Conservation (phyloP, 2,797 vertebrate genomes). For the Rhynchonycteris naso region DNA sequence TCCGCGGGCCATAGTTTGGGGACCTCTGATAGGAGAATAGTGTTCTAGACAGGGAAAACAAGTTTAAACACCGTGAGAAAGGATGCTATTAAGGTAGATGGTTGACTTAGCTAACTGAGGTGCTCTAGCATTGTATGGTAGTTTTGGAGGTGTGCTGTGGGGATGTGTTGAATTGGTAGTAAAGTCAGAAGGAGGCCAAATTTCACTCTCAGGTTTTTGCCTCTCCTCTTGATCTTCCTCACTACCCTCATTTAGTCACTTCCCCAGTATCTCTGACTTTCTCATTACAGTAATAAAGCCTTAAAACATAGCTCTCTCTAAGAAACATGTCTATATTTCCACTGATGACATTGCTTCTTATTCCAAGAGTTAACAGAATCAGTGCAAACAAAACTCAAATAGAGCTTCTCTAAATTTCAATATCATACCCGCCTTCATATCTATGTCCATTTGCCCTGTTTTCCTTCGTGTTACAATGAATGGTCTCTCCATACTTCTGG, state of each 20-base stretch:
- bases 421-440: too few species aligned
- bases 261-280: too few species aligned
- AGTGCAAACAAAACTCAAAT: not conserved
- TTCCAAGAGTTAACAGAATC: not conserved
- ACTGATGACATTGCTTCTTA: not conserved
- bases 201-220: not conserved
- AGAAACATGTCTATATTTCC: not conserved
- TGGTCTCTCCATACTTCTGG: not conserved
- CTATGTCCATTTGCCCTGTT: not conserved
- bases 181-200: not conserved
- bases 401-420: not conserved
- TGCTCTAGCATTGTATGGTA: not conserved
- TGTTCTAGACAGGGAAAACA: not conserved
- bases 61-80: not conserved
- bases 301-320: not conserved
- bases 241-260: not conserved
- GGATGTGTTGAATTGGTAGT: not conserved
- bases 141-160: not conserved
- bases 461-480: not conserved
- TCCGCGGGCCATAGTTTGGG: too few species aligned
- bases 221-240: not conserved
- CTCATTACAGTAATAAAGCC: not conserved
- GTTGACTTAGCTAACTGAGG: not conserved
- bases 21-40: too few species aligned
- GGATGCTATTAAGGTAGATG: not conserved